Evolutionary conservation across 1,140 invertebrate species (phyloP), one percentile per base, ranked within the genome.

Genomic region (Oedothorax gibbosus): DNA sequence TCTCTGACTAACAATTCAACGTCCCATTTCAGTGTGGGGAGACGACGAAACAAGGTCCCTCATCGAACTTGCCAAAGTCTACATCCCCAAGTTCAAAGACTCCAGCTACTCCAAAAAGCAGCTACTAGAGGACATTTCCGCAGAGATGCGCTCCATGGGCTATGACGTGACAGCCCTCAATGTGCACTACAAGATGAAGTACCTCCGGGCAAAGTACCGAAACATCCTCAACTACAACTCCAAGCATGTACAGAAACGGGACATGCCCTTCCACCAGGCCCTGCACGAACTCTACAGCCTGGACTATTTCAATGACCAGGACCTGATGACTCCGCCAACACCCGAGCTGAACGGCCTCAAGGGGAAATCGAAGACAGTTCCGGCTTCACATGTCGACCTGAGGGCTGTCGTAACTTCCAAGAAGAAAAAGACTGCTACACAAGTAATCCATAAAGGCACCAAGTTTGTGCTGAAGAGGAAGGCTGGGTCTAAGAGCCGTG

Each of bases 301-400:
- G 35, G 75, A 77, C 62, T 71, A 60, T 69, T 68, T 69, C 53
- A 65, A 77, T 9, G 65, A 71, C 57, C 14, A 35, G 8, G 80
- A 82, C 53, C 20, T 35, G 35, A 35, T 35, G 35, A 35, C 35
- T 35, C 35, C 35, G 35, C 35, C 35, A 35, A 35, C 35, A 35
- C 35, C 35, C n/a, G 51, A n/a, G 11, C 65, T 11, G 7, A 3
- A 50, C 35, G 35, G 35, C 35, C 35, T 35, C 35, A 35, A 71
- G 21, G 21, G 50, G 49, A 60, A 60, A 15, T 50, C 78, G 6
- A 71, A 21, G 53, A 10, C 75, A 14, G 57, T 85, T 14, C 73
- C 83, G 15, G 83, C 83, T 62, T 85, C 75, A 11, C 83, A 85
- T 62, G 83, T 85, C 14, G 83, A 85, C 21, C 49, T 78, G n/a